A percentile compares a stretch with the other conserved stretches of the same genome.
Evolutionary conservation across 1,140 invertebrate genomes (phyloP).

Genomic region (Calosoma granatense): DNA sequence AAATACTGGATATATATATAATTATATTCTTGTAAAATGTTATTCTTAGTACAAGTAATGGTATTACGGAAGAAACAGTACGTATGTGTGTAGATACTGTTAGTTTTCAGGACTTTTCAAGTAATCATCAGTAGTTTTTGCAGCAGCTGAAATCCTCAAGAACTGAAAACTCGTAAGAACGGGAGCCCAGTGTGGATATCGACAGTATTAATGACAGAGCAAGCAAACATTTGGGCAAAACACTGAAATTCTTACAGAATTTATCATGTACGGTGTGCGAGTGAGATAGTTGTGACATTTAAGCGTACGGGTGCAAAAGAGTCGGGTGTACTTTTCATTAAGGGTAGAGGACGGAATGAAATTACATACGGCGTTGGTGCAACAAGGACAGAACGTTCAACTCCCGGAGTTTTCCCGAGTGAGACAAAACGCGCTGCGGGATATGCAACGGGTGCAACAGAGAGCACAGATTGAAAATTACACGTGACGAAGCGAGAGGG

Average conservation of each 20-base stretch:
- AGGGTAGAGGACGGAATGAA: conserved; percentile 33
- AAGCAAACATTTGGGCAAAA: conserved; percentile 17
- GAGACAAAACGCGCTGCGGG: conserved; percentile 7
- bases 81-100: not conserved
- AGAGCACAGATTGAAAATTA: conserved; percentile 28
- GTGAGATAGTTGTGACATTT: conserved; percentile 16
- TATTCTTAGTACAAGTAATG: not conserved
- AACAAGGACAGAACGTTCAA: conserved; percentile 14
- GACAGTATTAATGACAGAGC: conserved; percentile 18
- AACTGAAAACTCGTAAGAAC: no score
- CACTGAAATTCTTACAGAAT: conserved; percentile 24
- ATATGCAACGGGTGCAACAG: conserved; percentile 19
- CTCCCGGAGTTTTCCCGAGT: no score
- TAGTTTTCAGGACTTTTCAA: not conserved
- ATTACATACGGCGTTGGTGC: conserved; percentile 28
- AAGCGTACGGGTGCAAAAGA: conserved; percentile 20
- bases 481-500: conserved; percentile 31
- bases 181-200: no score
- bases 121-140: not conserved
- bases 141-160: no score
- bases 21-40: not conserved
- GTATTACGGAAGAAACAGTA: not conserved
- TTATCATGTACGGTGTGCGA: conserved; percentile 25
- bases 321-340: conserved; percentile 33
- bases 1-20: not conserved